Evolutionary conservation across 2,888 invertebrate species (phyloP), one percentile per base, ranked within the genome.

Genomic region (Andricus quercusramuli): DNA sequence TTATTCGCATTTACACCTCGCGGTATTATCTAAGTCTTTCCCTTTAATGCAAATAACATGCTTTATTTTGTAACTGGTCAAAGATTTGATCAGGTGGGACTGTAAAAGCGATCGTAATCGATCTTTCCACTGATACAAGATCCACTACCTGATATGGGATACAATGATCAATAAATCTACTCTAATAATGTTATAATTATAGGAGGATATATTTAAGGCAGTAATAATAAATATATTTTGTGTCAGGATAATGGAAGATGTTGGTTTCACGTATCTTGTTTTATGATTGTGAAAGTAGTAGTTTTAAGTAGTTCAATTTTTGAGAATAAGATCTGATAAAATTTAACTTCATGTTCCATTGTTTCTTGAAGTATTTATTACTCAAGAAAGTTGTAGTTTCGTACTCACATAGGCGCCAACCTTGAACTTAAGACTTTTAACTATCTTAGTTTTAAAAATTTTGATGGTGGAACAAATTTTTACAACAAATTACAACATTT

Each of bases 1-100:
- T 87, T 85, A 85, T 86, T 86, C 82, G 82, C 82, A 83, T 82
- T 87, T 78, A 44, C 22, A 67, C 41, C 37, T 44, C 11, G 41
- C 41, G n/a, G 15, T 41, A 67, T 67, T 67, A 67, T 67, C 41
- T 22, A 41, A 22, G 6, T 67, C 41, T 67, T 67, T 67, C 41
- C 5, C n/a, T 13, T 22, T 67, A 67, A 67, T 67, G 67, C 67
- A 44, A 67, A 67, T 67, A 67, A 67, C 67, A 67, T 22, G 67
- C 41, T 67, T 67, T 15, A 67, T 41, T 67, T 41, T 67, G 67
- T 67, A 67, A 44, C 67, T 67, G 67, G 67, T 67, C 67, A n/a
- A 67, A 41, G 67, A 67, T 67, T 44, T 37, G 41, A 67, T 37
- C 67, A 41, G 32, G 67, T n/a, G 41, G 41, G 41, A 67, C 67